These are phyloP conservation scores for Coelinius sp. DNA, from an alignment of 2,888 invertebrate species.

Conservation along the genomic window DNA sequence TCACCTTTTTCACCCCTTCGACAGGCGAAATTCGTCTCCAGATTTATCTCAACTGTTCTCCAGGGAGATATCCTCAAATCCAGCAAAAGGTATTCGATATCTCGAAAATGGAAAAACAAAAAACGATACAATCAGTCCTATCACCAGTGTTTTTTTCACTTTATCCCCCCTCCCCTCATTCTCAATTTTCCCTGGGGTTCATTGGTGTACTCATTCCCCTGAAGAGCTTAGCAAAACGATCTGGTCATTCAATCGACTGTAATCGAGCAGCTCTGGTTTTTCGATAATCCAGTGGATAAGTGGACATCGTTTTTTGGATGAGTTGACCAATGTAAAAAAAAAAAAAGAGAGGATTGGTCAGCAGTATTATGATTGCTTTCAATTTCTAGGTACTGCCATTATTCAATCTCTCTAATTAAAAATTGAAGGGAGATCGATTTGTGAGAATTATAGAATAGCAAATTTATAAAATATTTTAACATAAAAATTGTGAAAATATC, in stretches of 20 bases:
- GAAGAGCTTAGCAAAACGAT: conserved; percentile 5
- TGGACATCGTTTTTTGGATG: conserved; percentile 5
- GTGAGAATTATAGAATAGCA: background rate
- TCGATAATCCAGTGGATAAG: conserved; percentile 21
- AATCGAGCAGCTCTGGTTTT: conserved; percentile 18
- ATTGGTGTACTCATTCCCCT: background rate
- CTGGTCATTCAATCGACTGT: conserved; percentile 24
- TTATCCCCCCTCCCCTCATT: background rate
- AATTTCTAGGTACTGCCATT: background rate
- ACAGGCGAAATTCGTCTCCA: background rate
- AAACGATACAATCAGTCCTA: conserved; percentile 15
- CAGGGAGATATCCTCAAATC: background rate
- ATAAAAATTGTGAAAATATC: background rate
- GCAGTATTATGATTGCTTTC: conserved; percentile 14
- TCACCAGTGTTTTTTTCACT: conserved; percentile 16
- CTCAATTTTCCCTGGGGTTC: background rate
- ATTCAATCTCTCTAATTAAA: background rate
- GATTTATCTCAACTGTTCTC: background rate
- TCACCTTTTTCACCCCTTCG: background rate
- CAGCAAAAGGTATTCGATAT: background rate
- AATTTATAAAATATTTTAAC: background rate
- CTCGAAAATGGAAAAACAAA: background rate
- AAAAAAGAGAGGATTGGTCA: background rate
- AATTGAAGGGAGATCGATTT: background rate
- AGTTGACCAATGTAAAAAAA: conserved; percentile 12